Conservation (phyloP, 2,797 vertebrate species). For the Tangara arthus region DNA sequence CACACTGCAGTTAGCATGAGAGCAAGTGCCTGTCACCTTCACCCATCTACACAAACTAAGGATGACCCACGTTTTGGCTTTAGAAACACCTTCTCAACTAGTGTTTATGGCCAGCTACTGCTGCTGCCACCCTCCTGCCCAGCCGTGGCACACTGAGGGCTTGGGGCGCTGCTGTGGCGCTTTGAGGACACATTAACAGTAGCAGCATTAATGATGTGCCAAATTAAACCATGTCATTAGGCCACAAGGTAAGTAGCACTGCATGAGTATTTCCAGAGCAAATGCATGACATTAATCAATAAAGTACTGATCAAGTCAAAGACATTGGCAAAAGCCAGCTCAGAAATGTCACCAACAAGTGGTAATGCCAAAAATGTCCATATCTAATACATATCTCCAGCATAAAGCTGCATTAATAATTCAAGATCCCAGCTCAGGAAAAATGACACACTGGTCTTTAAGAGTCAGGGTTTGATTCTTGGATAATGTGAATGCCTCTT, state of each 20-base stretch:
- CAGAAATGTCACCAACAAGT: background rate
- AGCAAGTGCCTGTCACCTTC: background rate
- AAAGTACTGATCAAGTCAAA: background rate
- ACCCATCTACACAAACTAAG: fast-evolving
- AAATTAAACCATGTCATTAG: background rate
- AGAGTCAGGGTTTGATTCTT: background rate
- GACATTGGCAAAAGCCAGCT: background rate
- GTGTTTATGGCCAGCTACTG: background rate
- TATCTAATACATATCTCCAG: background rate
- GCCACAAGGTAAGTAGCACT: background rate
- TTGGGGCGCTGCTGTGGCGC: background rate
- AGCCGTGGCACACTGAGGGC: fast-evolving
- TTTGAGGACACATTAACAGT: background rate
- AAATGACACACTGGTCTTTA: background rate
- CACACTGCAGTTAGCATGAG: fast-evolving
- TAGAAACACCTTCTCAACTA: background rate
- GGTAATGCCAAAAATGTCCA: background rate
- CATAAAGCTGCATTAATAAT: background rate
- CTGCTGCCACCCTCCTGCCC: background rate
- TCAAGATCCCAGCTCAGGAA: background rate
- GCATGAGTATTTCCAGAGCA: background rate
- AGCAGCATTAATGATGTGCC: background rate
- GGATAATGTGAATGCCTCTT: background rate
- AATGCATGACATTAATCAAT: background rate
- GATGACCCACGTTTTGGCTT: background rate